These are phyloP conservation scores for Thaleichthys pacificus DNA, from an alignment of 2,797 vertebrate genomes.

Conservation along the genomic window DNA sequence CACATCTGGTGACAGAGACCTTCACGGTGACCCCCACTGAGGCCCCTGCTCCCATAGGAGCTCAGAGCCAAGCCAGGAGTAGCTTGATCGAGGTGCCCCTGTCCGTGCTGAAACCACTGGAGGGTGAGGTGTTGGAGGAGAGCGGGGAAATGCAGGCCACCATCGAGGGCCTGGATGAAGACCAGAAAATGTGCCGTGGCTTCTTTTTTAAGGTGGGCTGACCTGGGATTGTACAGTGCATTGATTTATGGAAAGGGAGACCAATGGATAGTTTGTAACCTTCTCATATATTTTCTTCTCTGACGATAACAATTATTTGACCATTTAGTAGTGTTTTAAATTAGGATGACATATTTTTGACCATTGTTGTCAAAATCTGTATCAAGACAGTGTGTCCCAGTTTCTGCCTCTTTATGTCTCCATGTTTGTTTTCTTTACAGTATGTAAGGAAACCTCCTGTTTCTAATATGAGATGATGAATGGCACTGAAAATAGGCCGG, in stretches of 20 bases:
- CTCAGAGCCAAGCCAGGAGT: conserved; percentile 66
- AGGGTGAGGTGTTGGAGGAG: conserved; percentile 75
- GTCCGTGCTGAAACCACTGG: conserved; percentile 83
- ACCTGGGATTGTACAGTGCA: background rate
- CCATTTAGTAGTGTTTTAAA: background rate
- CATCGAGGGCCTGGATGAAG: conserved; percentile 79
- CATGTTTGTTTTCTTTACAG: conserved; percentile 32
- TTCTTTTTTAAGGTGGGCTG: conserved; percentile 96
- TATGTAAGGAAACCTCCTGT: conserved; percentile 12
- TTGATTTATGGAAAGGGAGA: background rate
- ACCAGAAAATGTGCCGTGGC: conserved; percentile 90
- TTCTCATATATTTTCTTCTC: background rate
- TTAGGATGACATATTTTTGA: background rate
- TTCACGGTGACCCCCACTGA: conserved; percentile 85
- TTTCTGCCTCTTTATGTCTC: conserved; percentile 1
- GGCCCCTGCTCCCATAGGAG: conserved; percentile 65
- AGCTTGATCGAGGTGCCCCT: conserved; percentile 92
- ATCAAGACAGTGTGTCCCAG: background rate
- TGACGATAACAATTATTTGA: background rate
- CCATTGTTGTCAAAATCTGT: background rate
- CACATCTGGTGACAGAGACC: conserved; percentile 84
- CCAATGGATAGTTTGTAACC: background rate
- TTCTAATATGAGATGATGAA: conserved; percentile 38
- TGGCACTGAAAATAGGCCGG: conserved; percentile 31
- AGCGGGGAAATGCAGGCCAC: conserved; percentile 69